Percentiles rank a stretch among this genome's conserved stretches.
Evolutionary conservation across 92 coral and sea anemone species (phyloP).

Genomic region (Desmophyllum pertusum): DNA sequence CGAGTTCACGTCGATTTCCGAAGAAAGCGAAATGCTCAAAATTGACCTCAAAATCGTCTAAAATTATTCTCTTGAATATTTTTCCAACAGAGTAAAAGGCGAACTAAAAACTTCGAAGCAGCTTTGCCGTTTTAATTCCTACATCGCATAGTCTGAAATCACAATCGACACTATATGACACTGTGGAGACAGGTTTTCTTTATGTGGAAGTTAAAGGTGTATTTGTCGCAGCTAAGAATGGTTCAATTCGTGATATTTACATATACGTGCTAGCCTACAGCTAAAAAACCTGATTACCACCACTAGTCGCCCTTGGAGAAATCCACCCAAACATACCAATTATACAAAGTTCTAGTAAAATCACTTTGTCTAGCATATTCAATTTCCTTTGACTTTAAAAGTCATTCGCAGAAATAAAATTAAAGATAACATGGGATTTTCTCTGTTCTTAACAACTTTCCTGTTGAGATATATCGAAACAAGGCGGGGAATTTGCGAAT

Average conservation of each 20-base stretch:
- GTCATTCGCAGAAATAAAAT: conserved; percentile 37
- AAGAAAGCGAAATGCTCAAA: conserved; percentile 12
- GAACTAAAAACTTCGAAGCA: background rate
- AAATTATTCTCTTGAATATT: conserved; percentile 30
- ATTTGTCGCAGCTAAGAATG: background rate
- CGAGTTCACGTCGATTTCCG: conserved; percentile 17
- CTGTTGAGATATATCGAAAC: background rate
- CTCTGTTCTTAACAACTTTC: background rate
- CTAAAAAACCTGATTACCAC: conserved; percentile 38
- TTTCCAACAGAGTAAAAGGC: conserved; percentile 23
- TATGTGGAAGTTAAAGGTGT: background rate
- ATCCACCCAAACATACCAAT: conserved; percentile 28
- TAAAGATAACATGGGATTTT: conserved; percentile 7
- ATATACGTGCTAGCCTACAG: conserved; percentile 30
- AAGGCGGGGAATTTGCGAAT: background rate
- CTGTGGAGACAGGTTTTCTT: background rate
- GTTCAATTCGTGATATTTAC: conserved; percentile 15
- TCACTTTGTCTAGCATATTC: conserved; percentile 30
- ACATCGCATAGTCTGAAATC: background rate
- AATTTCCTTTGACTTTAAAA: conserved; percentile 32
- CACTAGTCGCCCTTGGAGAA: conserved; percentile 22
- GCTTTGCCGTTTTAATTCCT: background rate
- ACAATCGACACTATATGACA: background rate
- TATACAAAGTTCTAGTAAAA: conserved; percentile 20
- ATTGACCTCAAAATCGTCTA: conserved; percentile 33